Percentiles rank a stretch among this genome's conserved stretches.
Evolutionary conservation across 2,888 invertebrate genomes (phyloP).

Genomic region (Gonocerus acuteangulatus): DNA sequence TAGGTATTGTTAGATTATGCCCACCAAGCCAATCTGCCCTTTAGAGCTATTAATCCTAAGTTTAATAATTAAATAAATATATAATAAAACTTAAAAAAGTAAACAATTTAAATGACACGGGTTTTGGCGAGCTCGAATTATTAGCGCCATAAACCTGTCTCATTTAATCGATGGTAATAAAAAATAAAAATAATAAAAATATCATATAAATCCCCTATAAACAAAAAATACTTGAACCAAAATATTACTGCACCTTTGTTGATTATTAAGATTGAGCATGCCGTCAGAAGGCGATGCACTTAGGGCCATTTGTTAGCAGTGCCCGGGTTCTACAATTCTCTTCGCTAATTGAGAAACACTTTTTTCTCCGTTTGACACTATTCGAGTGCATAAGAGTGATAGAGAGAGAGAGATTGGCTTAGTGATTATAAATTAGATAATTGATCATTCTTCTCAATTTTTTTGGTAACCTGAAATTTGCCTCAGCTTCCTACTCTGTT

Average conservation of each 20-base stretch:
- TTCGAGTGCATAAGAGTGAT: conserved; percentile 16
- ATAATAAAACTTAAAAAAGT: conserved; percentile 5
- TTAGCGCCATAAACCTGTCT: not conserved
- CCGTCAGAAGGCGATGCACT: conserved; percentile 35
- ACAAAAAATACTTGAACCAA: conserved; percentile 33
- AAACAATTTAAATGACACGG: conserved; percentile 10
- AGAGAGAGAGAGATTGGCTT: conserved; percentile 33
- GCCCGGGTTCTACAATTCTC: conserved; percentile 10
- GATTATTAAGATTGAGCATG: conserved; percentile 34
- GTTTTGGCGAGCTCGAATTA: not conserved
- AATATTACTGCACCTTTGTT: conserved; percentile 37
- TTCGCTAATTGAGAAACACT: not conserved
- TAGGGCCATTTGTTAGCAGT: conserved; percentile 35
- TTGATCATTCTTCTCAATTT: conserved; percentile 31
- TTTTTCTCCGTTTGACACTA: conserved; percentile 4
- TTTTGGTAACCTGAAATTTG: conserved; percentile 28
- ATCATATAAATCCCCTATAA: not conserved
- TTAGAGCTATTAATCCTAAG: not conserved
- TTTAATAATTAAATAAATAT: conserved; percentile 4
- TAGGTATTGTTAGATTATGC: conserved; percentile 26
- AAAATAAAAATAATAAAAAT: not conserved
- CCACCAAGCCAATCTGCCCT: conserved; percentile 28
- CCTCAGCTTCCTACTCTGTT: conserved; percentile 34
- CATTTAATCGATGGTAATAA: conserved; percentile 5
- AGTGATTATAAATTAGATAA: conserved; percentile 29